These are phyloP conservation scores for Megastigmus dorsalis DNA, from an alignment of 2,888 invertebrate species.

Conservation along the genomic window DNA sequence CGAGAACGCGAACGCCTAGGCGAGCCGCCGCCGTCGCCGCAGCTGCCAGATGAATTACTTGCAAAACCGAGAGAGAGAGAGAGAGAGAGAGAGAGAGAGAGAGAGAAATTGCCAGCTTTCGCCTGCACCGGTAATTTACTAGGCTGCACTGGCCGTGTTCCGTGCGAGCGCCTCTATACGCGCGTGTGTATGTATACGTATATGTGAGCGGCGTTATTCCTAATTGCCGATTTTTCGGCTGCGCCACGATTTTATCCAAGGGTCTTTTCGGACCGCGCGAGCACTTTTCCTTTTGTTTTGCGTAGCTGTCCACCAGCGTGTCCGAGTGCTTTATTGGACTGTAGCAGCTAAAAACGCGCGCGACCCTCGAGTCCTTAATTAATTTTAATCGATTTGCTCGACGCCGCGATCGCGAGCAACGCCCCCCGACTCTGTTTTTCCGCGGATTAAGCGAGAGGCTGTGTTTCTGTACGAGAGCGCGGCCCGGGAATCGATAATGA, in stretches of 20 bases:
- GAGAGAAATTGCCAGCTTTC: slow-evolving; percentile 50
- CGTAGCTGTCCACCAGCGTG: too few species aligned
- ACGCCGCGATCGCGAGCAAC: neutral
- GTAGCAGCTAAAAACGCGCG: too few species aligned
- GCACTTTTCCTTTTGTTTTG: neutral
- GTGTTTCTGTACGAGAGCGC: neutral
- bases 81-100: too few species aligned
- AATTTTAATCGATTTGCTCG: slow-evolving; percentile 15
- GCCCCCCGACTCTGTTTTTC: too few species aligned
- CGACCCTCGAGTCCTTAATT: slow-evolving; percentile 20
- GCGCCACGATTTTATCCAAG: slow-evolving; percentile 9
- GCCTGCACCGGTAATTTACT: slow-evolving; percentile 39
- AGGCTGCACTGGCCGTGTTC: neutral
- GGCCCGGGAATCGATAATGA: neutral
- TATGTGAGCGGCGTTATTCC: slow-evolving; percentile 23
- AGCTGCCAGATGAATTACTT: slow-evolving; percentile 41
- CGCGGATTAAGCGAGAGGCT: neutral
- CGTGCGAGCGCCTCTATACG: neutral
- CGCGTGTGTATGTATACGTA: too few species aligned
- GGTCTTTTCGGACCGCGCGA: slow-evolving; percentile 1
- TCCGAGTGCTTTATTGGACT: too few species aligned
- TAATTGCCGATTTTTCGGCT: slow-evolving; percentile 30
- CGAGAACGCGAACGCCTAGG: slow-evolving; percentile 21
- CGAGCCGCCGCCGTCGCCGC: slow-evolving; percentile 20
- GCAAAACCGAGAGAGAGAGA: too few species aligned